Evolutionary conservation across 1,140 invertebrate genomes (phyloP).

Genomic region (Steinernema feltiae): DNA sequence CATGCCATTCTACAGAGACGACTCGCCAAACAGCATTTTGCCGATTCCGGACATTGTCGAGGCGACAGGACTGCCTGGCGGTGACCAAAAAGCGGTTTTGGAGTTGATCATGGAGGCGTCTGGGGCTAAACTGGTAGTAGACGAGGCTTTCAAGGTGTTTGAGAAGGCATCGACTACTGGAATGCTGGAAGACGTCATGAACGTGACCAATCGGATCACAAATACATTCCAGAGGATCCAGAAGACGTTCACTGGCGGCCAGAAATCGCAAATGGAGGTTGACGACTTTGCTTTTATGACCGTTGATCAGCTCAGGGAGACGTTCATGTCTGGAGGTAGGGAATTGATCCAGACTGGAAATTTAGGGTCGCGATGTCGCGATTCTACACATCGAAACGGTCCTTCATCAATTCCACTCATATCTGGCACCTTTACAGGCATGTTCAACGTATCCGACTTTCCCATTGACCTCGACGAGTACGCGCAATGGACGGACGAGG

Average conservation of each 20-base stretch:
- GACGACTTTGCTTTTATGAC: not conserved
- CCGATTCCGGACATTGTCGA: conserved; percentile 33
- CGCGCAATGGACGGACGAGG: conserved; percentile 11
- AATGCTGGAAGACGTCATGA: not conserved
- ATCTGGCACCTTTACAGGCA: conserved; percentile 7
- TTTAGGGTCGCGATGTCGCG: too few species aligned
- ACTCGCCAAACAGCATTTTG: conserved; percentile 25
- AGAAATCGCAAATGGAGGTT: not conserved
- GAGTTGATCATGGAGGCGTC: conserved; percentile 33
- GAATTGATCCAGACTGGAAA: not conserved
- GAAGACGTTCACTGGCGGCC: not conserved
- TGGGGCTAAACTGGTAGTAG: not conserved
- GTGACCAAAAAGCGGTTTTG: conserved; percentile 27
- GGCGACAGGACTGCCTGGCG: conserved; percentile 18
- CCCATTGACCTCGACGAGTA: conserved; percentile 36
- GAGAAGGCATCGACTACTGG: not conserved
- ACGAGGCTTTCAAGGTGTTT: not conserved
- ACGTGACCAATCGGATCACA: not conserved
- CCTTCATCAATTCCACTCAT: not conserved
- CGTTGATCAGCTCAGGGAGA: conserved; percentile 17
- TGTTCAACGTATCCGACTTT: conserved; percentile 31
- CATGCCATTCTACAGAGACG: conserved; percentile 34
- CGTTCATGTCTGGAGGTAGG: conserved; percentile 20
- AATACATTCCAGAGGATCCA: not conserved
- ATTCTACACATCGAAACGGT: too few species aligned